phyloP scores from a whole-genome alignment of 1,140 invertebrate species.

The Drosophila guanche region DNA sequence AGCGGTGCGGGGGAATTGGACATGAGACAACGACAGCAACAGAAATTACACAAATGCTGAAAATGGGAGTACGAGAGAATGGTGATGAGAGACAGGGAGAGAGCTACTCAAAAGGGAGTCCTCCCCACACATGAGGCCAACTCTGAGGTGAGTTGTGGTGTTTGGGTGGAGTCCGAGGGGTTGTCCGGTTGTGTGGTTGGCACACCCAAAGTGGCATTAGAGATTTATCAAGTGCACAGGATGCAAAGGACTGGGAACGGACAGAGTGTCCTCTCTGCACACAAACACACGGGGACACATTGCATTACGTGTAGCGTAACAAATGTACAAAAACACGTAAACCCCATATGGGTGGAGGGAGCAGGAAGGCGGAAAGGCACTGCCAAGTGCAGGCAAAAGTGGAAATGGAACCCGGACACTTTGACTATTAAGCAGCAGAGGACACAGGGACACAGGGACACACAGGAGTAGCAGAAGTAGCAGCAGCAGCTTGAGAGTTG shows the following conservation, averaged over 20 bases:
- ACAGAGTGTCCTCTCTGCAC: neutral
- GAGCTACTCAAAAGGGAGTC: constrained; percentile 36
- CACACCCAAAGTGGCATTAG: constrained; percentile 79
- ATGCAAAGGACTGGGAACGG: constrained; percentile 21
- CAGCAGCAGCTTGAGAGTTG: constrained; percentile 31
- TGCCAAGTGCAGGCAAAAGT: constrained; percentile 57
- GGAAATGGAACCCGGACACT: constrained; percentile 60
- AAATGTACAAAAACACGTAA: constrained; percentile 82
- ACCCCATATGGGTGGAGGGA: constrained; percentile 35
- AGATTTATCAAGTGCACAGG: constrained; percentile 72
- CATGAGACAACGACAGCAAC: constrained; percentile 49
- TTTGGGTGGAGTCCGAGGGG: constrained; percentile 2
- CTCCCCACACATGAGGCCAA: too few species aligned
- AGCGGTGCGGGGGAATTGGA: neutral
- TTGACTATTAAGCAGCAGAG: constrained; percentile 59
- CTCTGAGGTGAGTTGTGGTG: constrained; percentile 15
- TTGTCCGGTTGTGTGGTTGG: constrained; percentile 57
- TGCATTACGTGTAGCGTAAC: constrained; percentile 81
- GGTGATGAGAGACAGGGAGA: constrained; percentile 3
- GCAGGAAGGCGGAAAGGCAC: constrained; percentile 17
- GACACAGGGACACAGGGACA: constrained; percentile 22
- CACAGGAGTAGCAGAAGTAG: constrained; percentile 3
- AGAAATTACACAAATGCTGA: constrained; percentile 76
- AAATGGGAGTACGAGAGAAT: constrained; percentile 27
- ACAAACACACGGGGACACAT: constrained; percentile 46